Conservation (phyloP, 2,113 vertebrate species). For the Pimephales promelas region DNA sequence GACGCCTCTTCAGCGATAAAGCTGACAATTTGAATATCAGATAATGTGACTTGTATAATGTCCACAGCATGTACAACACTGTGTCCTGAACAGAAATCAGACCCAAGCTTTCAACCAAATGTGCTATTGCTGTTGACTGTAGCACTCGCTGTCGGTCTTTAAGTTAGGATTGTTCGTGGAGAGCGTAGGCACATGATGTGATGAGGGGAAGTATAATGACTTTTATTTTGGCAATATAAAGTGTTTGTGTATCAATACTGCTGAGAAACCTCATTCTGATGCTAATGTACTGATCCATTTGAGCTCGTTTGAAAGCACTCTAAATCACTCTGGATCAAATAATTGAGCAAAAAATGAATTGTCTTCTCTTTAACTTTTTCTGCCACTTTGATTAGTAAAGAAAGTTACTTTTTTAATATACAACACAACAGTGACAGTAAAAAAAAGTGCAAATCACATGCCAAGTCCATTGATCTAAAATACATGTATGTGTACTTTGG, state of each 20-base stretch:
- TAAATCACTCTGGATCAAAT: slow-evolving; percentile 42
- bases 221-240: slow-evolving; percentile 34
- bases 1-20: neutral
- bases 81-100: neutral
- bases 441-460: neutral
- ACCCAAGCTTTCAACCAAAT: neutral
- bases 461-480: neutral
- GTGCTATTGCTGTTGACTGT: slow-evolving; percentile 14
- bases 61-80: slow-evolving; percentile 2
- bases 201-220: slow-evolving; percentile 8
- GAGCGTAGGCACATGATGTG: slow-evolving; percentile 15
- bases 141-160: neutral
- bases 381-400: slow-evolving; percentile 36
- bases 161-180: neutral
- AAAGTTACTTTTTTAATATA: slow-evolving; percentile 34
- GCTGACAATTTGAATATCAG: slow-evolving; percentile 1
- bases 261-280: slow-evolving; percentile 59
- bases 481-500: neutral
- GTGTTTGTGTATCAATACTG: slow-evolving; percentile 51
- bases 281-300: slow-evolving; percentile 55
- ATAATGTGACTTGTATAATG: slow-evolving; percentile 26
- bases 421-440: neutral
- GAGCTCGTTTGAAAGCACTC: slow-evolving; percentile 42
- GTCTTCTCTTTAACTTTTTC: slow-evolving; percentile 46
- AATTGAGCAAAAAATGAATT: slow-evolving; percentile 46